Conservation (phyloP, 2,888 invertebrate species). For the Caenorhabditis doughertyi region DNA sequence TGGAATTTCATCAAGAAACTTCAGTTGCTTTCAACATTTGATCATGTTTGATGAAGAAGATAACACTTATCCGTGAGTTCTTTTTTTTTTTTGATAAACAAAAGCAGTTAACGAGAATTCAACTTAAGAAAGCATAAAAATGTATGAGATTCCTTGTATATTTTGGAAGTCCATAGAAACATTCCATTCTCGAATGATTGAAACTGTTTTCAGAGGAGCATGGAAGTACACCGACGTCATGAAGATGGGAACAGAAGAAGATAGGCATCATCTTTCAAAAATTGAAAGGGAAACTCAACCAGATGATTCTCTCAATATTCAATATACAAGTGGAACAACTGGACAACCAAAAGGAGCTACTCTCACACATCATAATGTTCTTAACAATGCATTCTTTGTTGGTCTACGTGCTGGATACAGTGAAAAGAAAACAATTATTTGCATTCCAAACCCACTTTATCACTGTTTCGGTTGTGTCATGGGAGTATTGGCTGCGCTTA, state of each 20-base stretch:
- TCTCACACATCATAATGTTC: conserved; percentile 87
- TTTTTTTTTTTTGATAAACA: too few species aligned
- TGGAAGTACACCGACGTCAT: conserved; percentile 84
- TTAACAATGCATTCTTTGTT: conserved; percentile 89
- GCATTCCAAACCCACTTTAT: conserved; percentile 82
- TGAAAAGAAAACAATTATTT: conserved; percentile 74
- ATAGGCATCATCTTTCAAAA: conserved; percentile 82
- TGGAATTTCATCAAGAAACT: conserved; percentile 71
- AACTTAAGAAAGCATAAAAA: neutral
- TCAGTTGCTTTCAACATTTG: conserved; percentile 85
- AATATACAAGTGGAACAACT: conserved; percentile 87
- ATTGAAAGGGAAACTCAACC: conserved; percentile 85
- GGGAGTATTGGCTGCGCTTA: conserved; percentile 86
- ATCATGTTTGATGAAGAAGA: conserved; percentile 85
- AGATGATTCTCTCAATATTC: conserved; percentile 88
- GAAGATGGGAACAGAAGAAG: conserved; percentile 83
- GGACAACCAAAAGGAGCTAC: conserved; percentile 89
- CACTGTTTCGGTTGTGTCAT: conserved; percentile 90
- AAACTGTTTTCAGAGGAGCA: conserved; percentile 83
- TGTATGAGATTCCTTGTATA: neutral
- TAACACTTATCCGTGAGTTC: conserved; percentile 75
- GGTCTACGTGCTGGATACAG: conserved; percentile 85
- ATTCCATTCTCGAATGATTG: neutral
- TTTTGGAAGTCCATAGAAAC: neutral
- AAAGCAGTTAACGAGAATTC: too few species aligned